phyloP scores from a whole-genome alignment of 2,888 invertebrate genomes.

The Pelosia muscerda region DNA sequence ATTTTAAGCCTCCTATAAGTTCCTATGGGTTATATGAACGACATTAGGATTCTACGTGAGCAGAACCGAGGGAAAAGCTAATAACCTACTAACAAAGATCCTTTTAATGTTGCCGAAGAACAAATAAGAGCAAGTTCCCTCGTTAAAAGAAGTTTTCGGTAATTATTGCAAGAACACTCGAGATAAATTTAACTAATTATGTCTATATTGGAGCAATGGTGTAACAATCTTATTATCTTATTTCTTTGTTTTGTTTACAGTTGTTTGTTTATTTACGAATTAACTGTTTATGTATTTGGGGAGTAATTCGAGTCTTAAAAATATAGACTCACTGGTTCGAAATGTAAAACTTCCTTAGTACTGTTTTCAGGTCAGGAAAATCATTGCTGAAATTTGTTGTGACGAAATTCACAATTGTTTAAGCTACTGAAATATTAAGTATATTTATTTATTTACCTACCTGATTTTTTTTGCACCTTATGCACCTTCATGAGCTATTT shows the following conservation, averaged over 20 bases:
- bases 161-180: constrained; percentile 19
- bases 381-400: too few species aligned
- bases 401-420: too few species aligned
- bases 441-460: too few species aligned
- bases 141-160: constrained; percentile 33
- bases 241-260: neutral
- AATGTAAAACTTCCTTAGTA: too few species aligned
- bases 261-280: neutral
- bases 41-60: too few species aligned
- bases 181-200: constrained; percentile 12
- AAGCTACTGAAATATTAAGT: too few species aligned
- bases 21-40: too few species aligned
- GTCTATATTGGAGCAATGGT: neutral
- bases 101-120: constrained; percentile 6
- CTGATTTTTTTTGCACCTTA: too few species aligned
- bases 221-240: neutral
- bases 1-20: too few species aligned
- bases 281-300: neutral
- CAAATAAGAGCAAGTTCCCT: constrained; percentile 23
- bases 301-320: neutral
- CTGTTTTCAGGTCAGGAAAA: too few species aligned
- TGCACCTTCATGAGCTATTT: too few species aligned
- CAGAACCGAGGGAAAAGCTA: neutral
- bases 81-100: neutral
- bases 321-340: too few species aligned